A percentile compares a stretch with the other conserved stretches of the same genome.
These are phyloP conservation scores for Hippocampus guttulatus DNA, from an alignment of 2,113 vertebrate genomes.

Conservation along the genomic window DNA sequence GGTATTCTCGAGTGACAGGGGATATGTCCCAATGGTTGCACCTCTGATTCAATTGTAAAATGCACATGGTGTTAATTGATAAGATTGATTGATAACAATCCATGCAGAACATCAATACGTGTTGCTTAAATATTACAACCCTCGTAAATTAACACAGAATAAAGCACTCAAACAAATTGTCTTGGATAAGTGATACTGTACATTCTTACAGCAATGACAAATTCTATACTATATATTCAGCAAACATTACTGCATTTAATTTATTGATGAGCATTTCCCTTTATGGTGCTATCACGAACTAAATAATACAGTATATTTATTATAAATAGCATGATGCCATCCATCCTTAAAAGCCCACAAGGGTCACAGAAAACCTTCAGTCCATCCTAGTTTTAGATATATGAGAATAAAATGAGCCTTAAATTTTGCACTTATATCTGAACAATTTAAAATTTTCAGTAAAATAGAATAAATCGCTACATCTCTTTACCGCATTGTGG, in stretches of 20 bases:
- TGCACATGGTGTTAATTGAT: slow-evolving; percentile 65
- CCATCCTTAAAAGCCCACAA: too few relatives aligned
- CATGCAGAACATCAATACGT: background rate
- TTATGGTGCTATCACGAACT: background rate
- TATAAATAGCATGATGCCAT: background rate
- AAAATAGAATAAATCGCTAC: too few relatives aligned
- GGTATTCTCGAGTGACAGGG: slow-evolving; percentile 66
- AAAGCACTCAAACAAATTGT: background rate
- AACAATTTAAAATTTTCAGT: background rate
- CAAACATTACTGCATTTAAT: background rate
- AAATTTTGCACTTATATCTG: background rate
- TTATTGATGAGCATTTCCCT: background rate
- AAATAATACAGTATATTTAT: background rate
- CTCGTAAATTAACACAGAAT: background rate
- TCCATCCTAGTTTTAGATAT: too few relatives aligned
- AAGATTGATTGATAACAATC: background rate
- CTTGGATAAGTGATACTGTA: background rate
- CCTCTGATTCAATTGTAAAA: slow-evolving; percentile 66
- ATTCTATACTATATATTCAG: background rate
- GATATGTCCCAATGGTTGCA: slow-evolving; percentile 55
- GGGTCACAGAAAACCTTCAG: too few relatives aligned
- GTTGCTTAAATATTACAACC: background rate
- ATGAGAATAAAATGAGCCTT: too few relatives aligned
- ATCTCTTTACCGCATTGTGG: too few relatives aligned
- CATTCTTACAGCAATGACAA: background rate